Evolutionary conservation across 2,113 vertebrate genomes (phyloP).

Genomic region (Microcebus murinus): DNA sequence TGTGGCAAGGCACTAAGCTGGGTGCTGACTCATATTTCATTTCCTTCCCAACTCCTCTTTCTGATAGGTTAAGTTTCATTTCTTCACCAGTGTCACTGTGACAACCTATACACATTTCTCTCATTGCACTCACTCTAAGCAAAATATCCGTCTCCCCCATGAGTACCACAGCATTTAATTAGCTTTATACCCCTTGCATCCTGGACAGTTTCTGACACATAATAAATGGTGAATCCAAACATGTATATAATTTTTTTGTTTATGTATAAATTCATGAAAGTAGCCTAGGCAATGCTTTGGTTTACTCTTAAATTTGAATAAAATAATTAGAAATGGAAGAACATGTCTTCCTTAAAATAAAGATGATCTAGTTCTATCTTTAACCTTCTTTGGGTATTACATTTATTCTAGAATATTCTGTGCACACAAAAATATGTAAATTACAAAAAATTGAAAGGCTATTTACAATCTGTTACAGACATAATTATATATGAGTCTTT

Average conservation of each 20-base stretch:
- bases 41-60: not conserved
- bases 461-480: conserved; percentile 59
- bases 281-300: not conserved
- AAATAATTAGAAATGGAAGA: not conserved
- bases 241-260: not conserved
- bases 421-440: conserved; percentile 54
- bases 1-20: not conserved
- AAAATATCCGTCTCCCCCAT: not conserved
- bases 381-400: conserved; percentile 35
- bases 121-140: not conserved
- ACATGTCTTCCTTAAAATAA: conserved; percentile 41
- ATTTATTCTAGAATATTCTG: conserved; percentile 44
- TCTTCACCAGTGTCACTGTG: not conserved
- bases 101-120: not conserved
- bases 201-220: not conserved
- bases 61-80: not conserved
- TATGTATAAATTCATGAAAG: not conserved
- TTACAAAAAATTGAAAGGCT: conserved; percentile 26
- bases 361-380: not conserved
- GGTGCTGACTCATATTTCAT: not conserved
- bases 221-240: not conserved
- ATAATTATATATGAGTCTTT: conserved; percentile 58
- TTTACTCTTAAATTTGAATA: conserved; percentile 20
- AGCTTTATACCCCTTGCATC: not conserved
- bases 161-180: not conserved